These are phyloP conservation scores for Heliothis peltigera DNA, from an alignment of 2,888 invertebrate species.

Conservation along the genomic window DNA sequence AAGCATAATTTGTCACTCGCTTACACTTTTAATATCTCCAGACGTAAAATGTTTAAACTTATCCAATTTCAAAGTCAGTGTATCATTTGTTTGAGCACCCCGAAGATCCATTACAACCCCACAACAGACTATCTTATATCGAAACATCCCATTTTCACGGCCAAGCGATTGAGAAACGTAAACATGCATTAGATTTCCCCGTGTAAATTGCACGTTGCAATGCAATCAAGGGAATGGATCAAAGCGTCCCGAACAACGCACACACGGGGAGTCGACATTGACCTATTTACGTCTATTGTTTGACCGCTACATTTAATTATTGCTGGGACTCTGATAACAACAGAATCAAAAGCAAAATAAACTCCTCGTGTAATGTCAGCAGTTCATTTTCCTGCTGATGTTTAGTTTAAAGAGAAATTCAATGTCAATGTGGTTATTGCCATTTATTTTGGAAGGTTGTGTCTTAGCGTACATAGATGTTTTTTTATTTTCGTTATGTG, in stretches of 20 bases:
- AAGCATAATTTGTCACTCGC: too few relatives aligned
- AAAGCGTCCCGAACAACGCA: background rate
- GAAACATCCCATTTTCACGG: too few relatives aligned
- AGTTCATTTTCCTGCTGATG: background rate
- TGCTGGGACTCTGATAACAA: background rate
- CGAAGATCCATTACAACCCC: too few relatives aligned
- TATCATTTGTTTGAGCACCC: too few relatives aligned
- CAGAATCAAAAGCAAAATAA: background rate
- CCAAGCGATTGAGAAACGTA: too few relatives aligned
- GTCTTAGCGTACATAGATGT: too few relatives aligned
- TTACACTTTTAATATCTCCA: too few relatives aligned
- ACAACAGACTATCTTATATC: too few relatives aligned
- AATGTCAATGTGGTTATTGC: background rate
- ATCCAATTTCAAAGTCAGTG: too few relatives aligned
- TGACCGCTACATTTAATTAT: conserved; percentile 12
- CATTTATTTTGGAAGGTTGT: too few relatives aligned
- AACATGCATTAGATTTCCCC: background rate
- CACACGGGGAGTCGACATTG: background rate
- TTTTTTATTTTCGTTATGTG: too few relatives aligned
- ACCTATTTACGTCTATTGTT: background rate
- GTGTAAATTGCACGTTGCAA: background rate
- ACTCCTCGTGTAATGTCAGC: background rate
- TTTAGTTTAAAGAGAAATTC: background rate
- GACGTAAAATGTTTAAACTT: too few relatives aligned
- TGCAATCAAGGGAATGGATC: conserved; percentile 22